Percentiles rank a stretch among this genome's conserved stretches.
These are phyloP conservation scores for Pollenia labialis DNA, from an alignment of 2,888 invertebrate genomes.

Conservation along the genomic window DNA sequence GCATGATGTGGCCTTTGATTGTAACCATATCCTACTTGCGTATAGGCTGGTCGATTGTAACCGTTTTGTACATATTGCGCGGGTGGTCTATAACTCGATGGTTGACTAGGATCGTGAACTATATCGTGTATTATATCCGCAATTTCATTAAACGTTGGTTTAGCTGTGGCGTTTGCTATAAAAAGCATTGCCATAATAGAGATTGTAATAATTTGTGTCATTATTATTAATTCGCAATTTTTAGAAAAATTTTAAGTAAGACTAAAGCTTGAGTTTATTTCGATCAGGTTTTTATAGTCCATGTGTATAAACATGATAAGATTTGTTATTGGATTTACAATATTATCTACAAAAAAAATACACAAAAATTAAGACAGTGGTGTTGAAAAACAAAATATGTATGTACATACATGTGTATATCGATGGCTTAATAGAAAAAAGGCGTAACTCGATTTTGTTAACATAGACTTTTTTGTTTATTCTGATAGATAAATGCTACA, in stretches of 20 bases:
- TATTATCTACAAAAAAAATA: conserved; percentile 5
- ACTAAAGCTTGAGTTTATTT: conserved; percentile 38
- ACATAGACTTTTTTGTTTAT: background rate
- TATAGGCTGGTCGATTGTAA: conserved; percentile 23
- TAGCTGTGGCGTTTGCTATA: conserved; percentile 3
- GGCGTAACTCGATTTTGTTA: background rate
- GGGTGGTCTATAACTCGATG: conserved; percentile 8
- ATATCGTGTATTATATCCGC: conserved; percentile 59
- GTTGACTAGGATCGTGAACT: conserved; percentile 54
- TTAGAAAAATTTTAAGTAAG: conserved; percentile 14
- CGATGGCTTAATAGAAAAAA: too few relatives aligned
- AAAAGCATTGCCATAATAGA: conserved; percentile 31
- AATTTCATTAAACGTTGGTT: conserved; percentile 63
- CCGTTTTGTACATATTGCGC: conserved; percentile 18
- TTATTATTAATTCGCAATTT: background rate
- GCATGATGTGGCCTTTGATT: conserved; percentile 30
- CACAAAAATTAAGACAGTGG: conserved; percentile 67
- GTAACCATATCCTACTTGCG: conserved; percentile 26
- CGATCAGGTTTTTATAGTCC: conserved; percentile 44
- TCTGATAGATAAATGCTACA: too few relatives aligned
- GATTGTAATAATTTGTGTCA: conserved; percentile 23
- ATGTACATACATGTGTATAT: too few relatives aligned
- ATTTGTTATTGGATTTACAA: conserved; percentile 30
- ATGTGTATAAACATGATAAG: conserved; percentile 36
- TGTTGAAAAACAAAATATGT: background rate